Evolutionary conservation across 2,888 invertebrate species (phyloP).

Genomic region (Gibbula magus): DNA sequence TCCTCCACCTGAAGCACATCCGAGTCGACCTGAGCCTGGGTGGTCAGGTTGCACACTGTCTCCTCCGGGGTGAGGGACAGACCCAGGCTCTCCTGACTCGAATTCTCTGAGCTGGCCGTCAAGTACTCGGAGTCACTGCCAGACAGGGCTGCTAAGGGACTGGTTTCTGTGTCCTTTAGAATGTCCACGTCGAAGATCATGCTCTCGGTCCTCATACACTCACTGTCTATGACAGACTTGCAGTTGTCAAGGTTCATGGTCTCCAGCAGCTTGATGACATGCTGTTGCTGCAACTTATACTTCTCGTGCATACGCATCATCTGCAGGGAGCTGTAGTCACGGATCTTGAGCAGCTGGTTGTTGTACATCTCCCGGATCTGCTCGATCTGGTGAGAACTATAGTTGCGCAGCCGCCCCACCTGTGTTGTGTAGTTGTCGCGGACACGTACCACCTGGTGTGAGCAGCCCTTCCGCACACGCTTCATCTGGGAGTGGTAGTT

Average conservation of each 20-base stretch:
- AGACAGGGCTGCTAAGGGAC: slow-evolving; percentile 31
- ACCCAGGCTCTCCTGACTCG: slow-evolving; percentile 43
- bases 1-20: too few species aligned
- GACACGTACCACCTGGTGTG: slow-evolving; percentile 94
- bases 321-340: slow-evolving; percentile 95
- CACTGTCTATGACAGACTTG: slow-evolving; percentile 74
- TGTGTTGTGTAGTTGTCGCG: slow-evolving; percentile 92
- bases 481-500: slow-evolving; percentile 93
- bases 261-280: slow-evolving; percentile 93
- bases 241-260: slow-evolving; percentile 96
- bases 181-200: slow-evolving; percentile 72
- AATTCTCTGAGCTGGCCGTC: slow-evolving; percentile 56
- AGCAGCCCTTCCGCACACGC: slow-evolving; percentile 92
- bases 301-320: slow-evolving; percentile 91
- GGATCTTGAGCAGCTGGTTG: slow-evolving; percentile 93
- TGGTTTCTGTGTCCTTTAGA: slow-evolving; percentile 30
- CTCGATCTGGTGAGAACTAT: slow-evolving; percentile 92
- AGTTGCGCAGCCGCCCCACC: slow-evolving; percentile 91
- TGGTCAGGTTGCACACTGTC: not conserved
- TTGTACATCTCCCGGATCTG: slow-evolving; percentile 97
- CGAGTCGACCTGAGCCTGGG: too few species aligned
- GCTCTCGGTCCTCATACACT: slow-evolving; percentile 87
- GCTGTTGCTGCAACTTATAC: slow-evolving; percentile 96
- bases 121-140: slow-evolving; percentile 59
- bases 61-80: not conserved